Conservation (phyloP, 2,888 invertebrate species). For the Helicoverpa assulta region DNA sequence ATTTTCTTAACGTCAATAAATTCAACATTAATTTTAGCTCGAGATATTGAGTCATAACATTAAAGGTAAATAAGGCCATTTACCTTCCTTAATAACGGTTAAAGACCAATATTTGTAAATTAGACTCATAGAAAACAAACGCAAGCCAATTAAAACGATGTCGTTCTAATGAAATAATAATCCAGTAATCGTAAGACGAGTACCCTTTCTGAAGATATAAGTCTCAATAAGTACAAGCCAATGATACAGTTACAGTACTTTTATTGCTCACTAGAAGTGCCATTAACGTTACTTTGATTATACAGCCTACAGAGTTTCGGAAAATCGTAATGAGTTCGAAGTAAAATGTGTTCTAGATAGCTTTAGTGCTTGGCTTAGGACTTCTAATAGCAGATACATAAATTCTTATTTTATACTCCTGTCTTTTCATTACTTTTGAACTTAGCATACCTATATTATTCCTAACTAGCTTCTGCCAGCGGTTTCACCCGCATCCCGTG, state of each 20-base stretch:
- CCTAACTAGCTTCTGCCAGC: too few relatives aligned
- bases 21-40: not conserved
- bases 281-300: slow-evolving; percentile 43
- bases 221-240: slow-evolving; percentile 62
- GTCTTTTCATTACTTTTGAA: too few relatives aligned
- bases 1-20: slow-evolving; percentile 12
- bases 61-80: slow-evolving; percentile 16
- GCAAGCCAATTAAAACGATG: slow-evolving; percentile 61
- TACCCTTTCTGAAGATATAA: slow-evolving; percentile 66
- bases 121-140: slow-evolving; percentile 43
- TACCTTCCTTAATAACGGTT: slow-evolving; percentile 31
- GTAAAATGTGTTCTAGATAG: slow-evolving; percentile 27
- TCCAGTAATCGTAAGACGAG: slow-evolving; percentile 69
- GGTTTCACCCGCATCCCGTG: too few relatives aligned
- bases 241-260: slow-evolving; percentile 50
- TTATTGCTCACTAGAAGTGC: slow-evolving; percentile 50
- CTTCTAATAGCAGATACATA: slow-evolving; percentile 13
- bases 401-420: not conserved
- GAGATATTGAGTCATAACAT: slow-evolving; percentile 1
- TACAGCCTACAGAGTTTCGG: slow-evolving; percentile 21
- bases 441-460: too few relatives aligned
- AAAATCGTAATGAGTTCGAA: slow-evolving; percentile 29
- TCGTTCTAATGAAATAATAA: slow-evolving; percentile 75
- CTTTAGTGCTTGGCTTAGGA: slow-evolving; percentile 9
- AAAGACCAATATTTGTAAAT: slow-evolving; percentile 44